Evolutionary conservation across 2,797 vertebrate genomes (phyloP), one percentile per base, ranked within the genome.

Genomic region (Rallus crepitans): DNA sequence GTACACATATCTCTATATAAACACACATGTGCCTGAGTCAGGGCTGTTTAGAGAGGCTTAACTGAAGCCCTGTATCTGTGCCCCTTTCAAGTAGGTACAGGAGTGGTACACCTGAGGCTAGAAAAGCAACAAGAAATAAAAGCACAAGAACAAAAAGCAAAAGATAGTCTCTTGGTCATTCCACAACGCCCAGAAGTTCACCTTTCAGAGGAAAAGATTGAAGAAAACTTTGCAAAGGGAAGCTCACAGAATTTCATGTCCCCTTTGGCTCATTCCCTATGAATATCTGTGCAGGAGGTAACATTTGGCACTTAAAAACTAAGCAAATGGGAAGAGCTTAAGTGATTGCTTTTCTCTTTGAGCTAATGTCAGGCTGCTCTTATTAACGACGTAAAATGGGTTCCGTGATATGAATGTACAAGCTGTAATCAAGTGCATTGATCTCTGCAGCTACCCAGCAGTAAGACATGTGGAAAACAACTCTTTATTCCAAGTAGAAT

Each of bases 321-420:
- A 94, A 96, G 89, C 79, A 97, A 95, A 95, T 72, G 88, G 87
- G 93, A 95, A 92, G 90, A 95, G 78, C 82, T 89, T 95, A 93
- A 96, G 86, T 94, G 77, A 91, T 97, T 93, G 76, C 89, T 96
- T 97, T 96, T 90, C 85, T 97, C 37, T 97, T 91, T 89, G 70
- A 70, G 85, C 92, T 95, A 97, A 95, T 92, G 55, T 88, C 93
- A 96, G 92, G 48, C 84, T 81, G 40, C 76, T 92, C 59, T 84
- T 93, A 93, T 96, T 96, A 95, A 86, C 66, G 16, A 83, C 18
- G 6, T 90, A 83, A 96, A 96, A 91, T 93, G 47, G 37, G 71
- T 94, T 96, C 66, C 82, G 87, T 95, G 95, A 95, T 91, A 97
- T 59, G 89, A 93, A 96, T 94, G 65, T 57, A 85, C 66, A 91